Percentiles rank a stretch among this genome's conserved stretches.
These are phyloP conservation scores for Silurus asotus DNA, from an alignment of 2,113 vertebrate species.

Conservation along the genomic window DNA sequence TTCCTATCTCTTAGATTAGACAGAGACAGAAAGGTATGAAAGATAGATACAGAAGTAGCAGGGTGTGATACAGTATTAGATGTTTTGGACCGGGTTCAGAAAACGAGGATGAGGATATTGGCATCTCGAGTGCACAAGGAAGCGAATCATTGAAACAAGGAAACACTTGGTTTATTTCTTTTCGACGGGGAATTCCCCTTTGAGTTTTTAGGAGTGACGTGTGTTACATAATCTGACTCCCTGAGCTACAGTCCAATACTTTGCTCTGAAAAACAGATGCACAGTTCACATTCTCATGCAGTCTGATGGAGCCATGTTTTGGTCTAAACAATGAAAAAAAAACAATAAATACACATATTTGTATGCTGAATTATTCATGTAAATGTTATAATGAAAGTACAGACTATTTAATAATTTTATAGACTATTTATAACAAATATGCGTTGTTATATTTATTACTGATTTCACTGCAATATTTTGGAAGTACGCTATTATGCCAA, in stretches of 20 bases:
- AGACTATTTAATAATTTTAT: too few relatives aligned
- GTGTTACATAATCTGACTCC: not conserved
- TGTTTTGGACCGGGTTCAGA: not conserved
- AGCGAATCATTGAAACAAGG: slow-evolving; percentile 34
- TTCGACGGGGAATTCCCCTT: slow-evolving; percentile 30
- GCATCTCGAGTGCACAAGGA: slow-evolving; percentile 38
- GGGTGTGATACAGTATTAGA: too few relatives aligned
- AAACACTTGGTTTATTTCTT: slow-evolving; percentile 1
- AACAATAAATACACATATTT: not conserved
- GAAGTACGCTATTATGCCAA: too few relatives aligned
- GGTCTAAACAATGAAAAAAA: not conserved
- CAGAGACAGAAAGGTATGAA: too few relatives aligned
- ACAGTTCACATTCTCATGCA: not conserved
- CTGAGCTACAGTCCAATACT: not conserved
- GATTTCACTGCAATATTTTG: not conserved
- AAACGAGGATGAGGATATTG: not conserved
- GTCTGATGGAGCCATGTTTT: not conserved
- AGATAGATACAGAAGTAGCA: too few relatives aligned
- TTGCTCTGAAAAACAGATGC: not conserved
- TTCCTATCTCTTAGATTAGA: too few relatives aligned
- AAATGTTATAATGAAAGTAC: too few relatives aligned
- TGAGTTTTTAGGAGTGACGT: not conserved
- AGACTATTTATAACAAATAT: too few relatives aligned
- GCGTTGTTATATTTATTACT: too few relatives aligned
- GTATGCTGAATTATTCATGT: too few relatives aligned